These are phyloP conservation scores for Sebastes vulpes DNA, from an alignment of 2,797 vertebrate species.

Conservation along the genomic window DNA sequence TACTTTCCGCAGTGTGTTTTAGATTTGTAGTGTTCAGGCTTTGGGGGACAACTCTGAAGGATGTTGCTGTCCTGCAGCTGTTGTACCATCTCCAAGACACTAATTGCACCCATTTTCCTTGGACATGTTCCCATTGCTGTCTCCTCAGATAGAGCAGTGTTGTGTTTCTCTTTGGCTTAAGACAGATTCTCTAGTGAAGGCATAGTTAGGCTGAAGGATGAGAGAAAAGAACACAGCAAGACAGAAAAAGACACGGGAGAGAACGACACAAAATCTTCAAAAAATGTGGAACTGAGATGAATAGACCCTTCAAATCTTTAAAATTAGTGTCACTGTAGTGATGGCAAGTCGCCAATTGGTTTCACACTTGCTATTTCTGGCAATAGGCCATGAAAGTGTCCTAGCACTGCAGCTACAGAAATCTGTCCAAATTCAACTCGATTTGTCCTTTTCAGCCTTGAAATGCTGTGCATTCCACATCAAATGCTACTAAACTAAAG, in stretches of 20 bases:
- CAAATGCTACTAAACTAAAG: not conserved
- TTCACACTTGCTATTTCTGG: conserved; percentile 2
- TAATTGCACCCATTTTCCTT: conserved; percentile 69
- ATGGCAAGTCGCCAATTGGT: not conserved
- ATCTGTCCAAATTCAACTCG: not conserved
- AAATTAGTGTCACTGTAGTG: not conserved
- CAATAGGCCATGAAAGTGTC: not conserved
- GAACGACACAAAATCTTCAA: not conserved
- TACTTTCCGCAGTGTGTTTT: conserved; percentile 31
- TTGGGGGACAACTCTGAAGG: conserved; percentile 47
- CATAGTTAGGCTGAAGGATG: conserved; percentile 56
- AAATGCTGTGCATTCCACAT: not conserved
- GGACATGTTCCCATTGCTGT: conserved; percentile 57
- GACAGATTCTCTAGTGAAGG: conserved; percentile 53
- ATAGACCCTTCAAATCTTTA: not conserved
- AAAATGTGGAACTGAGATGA: not conserved
- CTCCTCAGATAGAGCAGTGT: conserved; percentile 52
- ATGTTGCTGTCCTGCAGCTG: conserved; percentile 52
- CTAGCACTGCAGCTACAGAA: not conserved
- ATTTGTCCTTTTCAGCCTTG: not conserved
- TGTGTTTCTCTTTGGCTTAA: conserved; percentile 43
- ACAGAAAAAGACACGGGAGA: not conserved
- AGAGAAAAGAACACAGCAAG: conserved; percentile 2
- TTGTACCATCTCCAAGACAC: conserved; percentile 47
- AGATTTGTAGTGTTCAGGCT: conserved; percentile 41